phyloP scores from a whole-genome alignment of 2,797 vertebrate genomes.

The Hemitrygon akajei region DNA sequence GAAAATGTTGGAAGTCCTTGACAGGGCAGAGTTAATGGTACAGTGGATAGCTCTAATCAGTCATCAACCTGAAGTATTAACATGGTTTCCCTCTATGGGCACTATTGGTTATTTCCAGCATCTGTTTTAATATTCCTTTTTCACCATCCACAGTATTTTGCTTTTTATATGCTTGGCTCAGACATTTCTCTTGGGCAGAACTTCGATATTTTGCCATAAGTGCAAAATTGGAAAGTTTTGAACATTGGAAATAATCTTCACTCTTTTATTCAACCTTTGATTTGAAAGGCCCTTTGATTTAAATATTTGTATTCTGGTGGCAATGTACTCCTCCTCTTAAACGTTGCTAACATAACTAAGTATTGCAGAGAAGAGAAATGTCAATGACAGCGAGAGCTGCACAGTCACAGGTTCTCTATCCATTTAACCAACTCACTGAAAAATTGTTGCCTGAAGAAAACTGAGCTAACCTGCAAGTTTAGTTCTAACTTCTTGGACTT shows the following conservation, averaged over 20 bases:
- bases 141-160: no score
- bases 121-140: no score
- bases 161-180: background rate
- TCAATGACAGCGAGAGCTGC: background rate
- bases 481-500: background rate
- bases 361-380: background rate
- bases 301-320: background rate
- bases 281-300: background rate
- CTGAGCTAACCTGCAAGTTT: background rate
- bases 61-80: no score
- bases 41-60: no score
- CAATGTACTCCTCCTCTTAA: background rate
- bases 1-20: no score
- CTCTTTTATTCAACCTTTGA: background rate
- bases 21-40: no score
- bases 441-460: background rate
- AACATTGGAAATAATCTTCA: background rate
- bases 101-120: no score
- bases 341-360: background rate
- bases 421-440: background rate
- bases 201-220: background rate
- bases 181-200: background rate
- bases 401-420: background rate
- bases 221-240: background rate
- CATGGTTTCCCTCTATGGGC: no score